A percentile compares a stretch with the other conserved stretches of the same genome.
These are phyloP conservation scores for Decapterus maruadsi DNA, from an alignment of 2,797 vertebrate genomes.

Conservation along the genomic window DNA sequence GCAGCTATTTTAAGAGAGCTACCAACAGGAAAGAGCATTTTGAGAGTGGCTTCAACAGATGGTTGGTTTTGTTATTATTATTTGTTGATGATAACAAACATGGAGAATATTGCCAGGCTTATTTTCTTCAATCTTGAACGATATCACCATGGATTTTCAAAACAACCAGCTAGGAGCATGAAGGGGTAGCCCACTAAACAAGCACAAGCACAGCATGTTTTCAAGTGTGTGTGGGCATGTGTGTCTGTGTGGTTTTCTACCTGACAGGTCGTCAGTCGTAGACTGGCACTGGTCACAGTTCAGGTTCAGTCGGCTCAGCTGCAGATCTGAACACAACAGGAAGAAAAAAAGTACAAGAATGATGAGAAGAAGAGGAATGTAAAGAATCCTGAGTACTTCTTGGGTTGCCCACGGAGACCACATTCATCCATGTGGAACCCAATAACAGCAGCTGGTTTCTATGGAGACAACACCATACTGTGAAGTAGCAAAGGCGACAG, in stretches of 20 bases:
- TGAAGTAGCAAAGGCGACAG: conserved; percentile 6
- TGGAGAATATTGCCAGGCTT: not conserved
- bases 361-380: conserved; percentile 65
- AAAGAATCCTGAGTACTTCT: conserved; percentile 59
- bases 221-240: conserved; percentile 8
- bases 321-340: conserved; percentile 63
- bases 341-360: conserved; percentile 37
- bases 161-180: not conserved
- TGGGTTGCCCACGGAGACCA: conserved; percentile 59
- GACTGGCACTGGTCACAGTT: conserved; percentile 61
- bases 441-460: conserved; percentile 59
- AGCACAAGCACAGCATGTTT: conserved; percentile 29
- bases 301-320: conserved; percentile 70
- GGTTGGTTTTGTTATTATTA: not conserved
- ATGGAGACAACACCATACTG: conserved; percentile 46
- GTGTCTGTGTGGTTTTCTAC: conserved; percentile 58
- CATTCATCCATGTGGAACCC: conserved; percentile 65
- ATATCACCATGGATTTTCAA: not conserved
- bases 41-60: not conserved
- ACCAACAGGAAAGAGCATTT: not conserved
- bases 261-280: conserved; percentile 71
- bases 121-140: conserved; percentile 3
- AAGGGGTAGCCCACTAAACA: not conserved
- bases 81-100: conserved; percentile 16
- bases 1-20: conserved; percentile 4